These are phyloP conservation scores for Pycnonotus jocosus DNA, from an alignment of 2,113 vertebrate genomes.

Conservation along the genomic window DNA sequence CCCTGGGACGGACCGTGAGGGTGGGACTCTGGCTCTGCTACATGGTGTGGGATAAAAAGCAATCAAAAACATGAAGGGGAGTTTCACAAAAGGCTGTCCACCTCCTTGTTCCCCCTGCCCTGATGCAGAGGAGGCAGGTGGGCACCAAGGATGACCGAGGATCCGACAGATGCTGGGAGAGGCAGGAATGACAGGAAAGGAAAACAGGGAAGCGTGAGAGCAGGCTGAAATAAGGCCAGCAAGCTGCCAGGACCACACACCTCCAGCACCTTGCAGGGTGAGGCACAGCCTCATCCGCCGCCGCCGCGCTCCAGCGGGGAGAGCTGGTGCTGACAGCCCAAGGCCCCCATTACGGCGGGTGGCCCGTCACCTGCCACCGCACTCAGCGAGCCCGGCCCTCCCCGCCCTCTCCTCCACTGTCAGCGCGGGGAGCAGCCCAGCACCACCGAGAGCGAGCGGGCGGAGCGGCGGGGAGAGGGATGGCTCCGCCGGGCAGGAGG, in stretches of 20 bases:
- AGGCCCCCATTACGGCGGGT: background rate
- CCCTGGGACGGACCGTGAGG: background rate
- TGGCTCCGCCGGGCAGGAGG: background rate
- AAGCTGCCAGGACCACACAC: background rate
- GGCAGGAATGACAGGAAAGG: background rate
- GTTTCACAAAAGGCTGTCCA: background rate
- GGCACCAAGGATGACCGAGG: fast-evolving
- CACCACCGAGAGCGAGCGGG: background rate
- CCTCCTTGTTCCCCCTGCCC: background rate
- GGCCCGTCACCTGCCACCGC: background rate
- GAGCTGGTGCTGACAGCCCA: background rate
- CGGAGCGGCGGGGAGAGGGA: background rate
- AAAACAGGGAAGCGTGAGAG: background rate
- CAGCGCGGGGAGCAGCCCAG: background rate
- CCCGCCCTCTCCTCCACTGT: background rate
- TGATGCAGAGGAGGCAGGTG: background rate
- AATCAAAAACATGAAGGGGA: background rate
- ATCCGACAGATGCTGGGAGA: background rate
- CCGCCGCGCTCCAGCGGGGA: fast-evolving
- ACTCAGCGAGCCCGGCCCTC: background rate
- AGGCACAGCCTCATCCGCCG: background rate
- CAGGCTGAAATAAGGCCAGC: background rate
- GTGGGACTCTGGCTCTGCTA: background rate
- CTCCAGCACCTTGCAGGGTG: background rate
- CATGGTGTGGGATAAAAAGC: background rate